These are phyloP conservation scores for Hetaerina titia DNA, from an alignment of 2,888 invertebrate species.

Conservation along the genomic window DNA sequence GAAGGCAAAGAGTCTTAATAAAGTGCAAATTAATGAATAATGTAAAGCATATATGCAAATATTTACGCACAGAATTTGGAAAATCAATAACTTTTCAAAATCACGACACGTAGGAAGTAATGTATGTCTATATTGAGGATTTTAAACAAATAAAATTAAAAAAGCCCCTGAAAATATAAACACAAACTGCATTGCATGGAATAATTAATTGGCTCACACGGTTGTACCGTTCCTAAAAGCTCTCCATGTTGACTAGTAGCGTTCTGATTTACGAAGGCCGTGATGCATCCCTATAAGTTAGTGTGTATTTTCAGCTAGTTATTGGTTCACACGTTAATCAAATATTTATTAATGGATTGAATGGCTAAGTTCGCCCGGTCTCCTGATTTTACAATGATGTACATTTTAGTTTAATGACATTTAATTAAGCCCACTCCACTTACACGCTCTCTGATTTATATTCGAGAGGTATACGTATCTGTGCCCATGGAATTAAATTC, in stretches of 20 bases:
- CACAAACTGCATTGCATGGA: background rate
- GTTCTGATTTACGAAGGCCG: background rate
- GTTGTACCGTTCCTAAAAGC: too few relatives aligned
- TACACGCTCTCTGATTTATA: background rate
- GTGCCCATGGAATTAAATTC: background rate
- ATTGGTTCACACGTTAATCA: background rate
- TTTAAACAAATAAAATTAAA: background rate
- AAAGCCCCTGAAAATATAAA: background rate
- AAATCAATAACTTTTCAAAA: too few relatives aligned
- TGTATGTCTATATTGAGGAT: too few relatives aligned
- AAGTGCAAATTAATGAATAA: too few relatives aligned
- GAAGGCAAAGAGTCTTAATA: too few relatives aligned
- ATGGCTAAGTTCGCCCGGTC: background rate
- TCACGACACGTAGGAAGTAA: too few relatives aligned
- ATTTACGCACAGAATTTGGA: too few relatives aligned
- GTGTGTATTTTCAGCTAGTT: background rate
- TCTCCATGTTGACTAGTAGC: background rate
- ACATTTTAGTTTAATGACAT: background rate
- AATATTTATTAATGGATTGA: constrained; percentile 44
- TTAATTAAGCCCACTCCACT: background rate
- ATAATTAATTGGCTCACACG: too few relatives aligned
- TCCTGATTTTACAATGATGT: background rate
- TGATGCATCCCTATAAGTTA: background rate
- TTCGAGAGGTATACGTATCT: background rate
- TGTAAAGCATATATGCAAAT: too few relatives aligned